These are phyloP conservation scores for Drosophila fuyamai DNA, from an alignment of 1,140 invertebrate genomes.

Conservation along the genomic window DNA sequence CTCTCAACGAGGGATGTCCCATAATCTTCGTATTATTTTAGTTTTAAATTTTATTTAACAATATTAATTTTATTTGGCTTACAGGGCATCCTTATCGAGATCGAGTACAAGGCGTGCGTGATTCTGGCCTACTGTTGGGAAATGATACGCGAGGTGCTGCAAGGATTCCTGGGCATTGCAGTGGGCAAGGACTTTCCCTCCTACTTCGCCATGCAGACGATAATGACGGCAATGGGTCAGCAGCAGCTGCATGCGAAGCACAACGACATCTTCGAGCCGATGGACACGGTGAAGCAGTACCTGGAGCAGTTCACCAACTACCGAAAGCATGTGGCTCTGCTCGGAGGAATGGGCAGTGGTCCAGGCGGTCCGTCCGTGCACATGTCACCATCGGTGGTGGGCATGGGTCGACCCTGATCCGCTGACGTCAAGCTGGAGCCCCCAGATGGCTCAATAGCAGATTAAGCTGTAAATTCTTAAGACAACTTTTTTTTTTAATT, in stretches of 20 bases:
- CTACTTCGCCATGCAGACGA: constrained; percentile 86
- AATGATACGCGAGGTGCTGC: constrained; percentile 95
- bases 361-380: constrained; percentile 18
- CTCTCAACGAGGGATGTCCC: no score
- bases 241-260: constrained; percentile 85
- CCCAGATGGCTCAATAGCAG: constrained; percentile 45
- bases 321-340: constrained; percentile 87
- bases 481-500: neutral
- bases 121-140: constrained; percentile 95
- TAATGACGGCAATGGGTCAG: constrained; percentile 79
- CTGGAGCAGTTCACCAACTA: constrained; percentile 97
- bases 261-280: constrained; percentile 94
- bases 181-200: constrained; percentile 88
- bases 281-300: constrained; percentile 97
- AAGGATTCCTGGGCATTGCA: constrained; percentile 94
- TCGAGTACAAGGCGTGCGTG: constrained; percentile 96
- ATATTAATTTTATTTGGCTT: no score
- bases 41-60: no score
- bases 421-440: constrained; percentile 73
- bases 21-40: no score
- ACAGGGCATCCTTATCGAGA: constrained; percentile 94
- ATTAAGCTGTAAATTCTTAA: neutral
- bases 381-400: constrained; percentile 46
- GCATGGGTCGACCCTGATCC: constrained; percentile 59
- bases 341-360: constrained; percentile 18